Evolutionary conservation across 2,888 invertebrate species (phyloP), one percentile per base, ranked within the genome.

Genomic region (Melinaea menophilus): DNA sequence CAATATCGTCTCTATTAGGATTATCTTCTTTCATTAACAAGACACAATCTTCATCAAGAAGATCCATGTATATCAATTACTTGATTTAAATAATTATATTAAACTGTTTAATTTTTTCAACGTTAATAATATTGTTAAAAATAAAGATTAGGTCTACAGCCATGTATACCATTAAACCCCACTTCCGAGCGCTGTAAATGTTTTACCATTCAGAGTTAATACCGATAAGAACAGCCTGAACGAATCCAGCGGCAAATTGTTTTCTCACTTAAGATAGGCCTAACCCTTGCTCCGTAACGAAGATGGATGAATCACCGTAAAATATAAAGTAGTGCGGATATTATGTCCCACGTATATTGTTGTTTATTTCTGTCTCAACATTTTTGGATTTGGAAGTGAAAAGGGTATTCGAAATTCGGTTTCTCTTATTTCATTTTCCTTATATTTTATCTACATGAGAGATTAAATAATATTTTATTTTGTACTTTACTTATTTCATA

Each of bases 231-330:
- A 71, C 73, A 72, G 67, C 69, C 69, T 69, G 68, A 68, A 69
- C 71, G 76, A 77, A 78, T 76, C 75, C 73, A 73, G 69, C 73
- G 73, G 75, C 71, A 79, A 79, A 79, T 79, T 79, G 77, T 77
- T 77, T 79, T 73, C 74, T 70, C 69, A 56, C 70, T 72, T 68
- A 72, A 73, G 73, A 72, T 72, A 72, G 72, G 73, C 71, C 73
- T 73, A 77, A 76, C 78, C 77, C 75, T 78, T 74, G 76, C 82
- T 78, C 76, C 76, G 78, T 80, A 85, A 85, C 84, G 82, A 85
- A 84, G 85, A 85, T 80, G 77, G 81, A 85, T 81, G 81, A 79
- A 77, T 75, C 74, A 73, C 76, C 79, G 78, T 80, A 79, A 80
- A 66, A 69, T 59, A 59, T 51, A 51, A 62, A 60, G 67, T 67